A percentile compares a stretch with the other conserved stretches of the same genome.
These are phyloP conservation scores for Halichoerus grypus DNA, from an alignment of 2,113 vertebrate species.

Conservation along the genomic window DNA sequence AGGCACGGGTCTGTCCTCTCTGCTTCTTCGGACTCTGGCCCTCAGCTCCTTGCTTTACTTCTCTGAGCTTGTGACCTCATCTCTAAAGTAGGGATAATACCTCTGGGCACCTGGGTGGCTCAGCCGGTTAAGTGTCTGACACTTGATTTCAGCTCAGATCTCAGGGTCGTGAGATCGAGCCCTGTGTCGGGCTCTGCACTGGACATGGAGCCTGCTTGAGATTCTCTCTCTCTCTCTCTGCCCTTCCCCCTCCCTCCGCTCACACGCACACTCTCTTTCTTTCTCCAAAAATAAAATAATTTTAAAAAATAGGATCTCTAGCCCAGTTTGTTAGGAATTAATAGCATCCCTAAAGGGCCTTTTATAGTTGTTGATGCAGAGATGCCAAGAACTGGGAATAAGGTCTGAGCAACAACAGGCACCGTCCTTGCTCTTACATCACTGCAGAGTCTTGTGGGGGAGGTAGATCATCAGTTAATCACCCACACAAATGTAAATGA, in stretches of 20 bases:
- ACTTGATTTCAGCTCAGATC: background rate
- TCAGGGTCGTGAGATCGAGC: background rate
- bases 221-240: background rate
- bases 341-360: background rate
- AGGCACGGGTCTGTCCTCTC: background rate
- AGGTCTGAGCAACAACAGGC: background rate
- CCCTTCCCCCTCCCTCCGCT: background rate
- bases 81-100: background rate
- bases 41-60: background rate
- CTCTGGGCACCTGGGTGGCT: background rate
- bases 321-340: background rate
- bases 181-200: background rate
- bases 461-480: background rate
- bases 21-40: background rate
- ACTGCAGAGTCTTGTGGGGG: background rate
- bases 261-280: background rate
- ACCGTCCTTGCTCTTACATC: background rate
- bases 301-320: background rate
- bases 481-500: background rate
- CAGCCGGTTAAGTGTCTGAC: background rate
- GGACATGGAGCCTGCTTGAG: background rate
- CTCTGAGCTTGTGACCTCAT: background rate
- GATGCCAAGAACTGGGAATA: background rate
- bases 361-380: background rate
- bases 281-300: background rate